Evolutionary conservation across 2,888 invertebrate genomes (phyloP).

Genomic region (Sturmia bella): DNA sequence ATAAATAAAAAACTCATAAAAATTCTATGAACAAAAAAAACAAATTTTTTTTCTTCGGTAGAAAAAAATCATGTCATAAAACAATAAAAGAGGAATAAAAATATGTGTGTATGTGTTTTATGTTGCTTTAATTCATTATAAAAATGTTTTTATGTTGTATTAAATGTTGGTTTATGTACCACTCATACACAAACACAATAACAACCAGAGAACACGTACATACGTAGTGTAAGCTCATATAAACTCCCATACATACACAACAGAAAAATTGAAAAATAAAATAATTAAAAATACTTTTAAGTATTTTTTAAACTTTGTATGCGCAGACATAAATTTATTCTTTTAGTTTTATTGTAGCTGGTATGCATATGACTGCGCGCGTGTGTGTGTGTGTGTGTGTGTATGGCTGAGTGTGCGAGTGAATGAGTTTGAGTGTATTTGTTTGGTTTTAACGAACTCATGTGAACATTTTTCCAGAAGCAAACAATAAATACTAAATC

Average conservation of each 20-base stretch:
- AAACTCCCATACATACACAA: no score
- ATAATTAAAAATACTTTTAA: no score
- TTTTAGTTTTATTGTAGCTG: neutral
- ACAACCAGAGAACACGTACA: neutral
- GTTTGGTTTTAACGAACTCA: neutral
- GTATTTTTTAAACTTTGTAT: no score
- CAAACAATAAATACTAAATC: conserved; percentile 30
- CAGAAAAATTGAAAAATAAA: no score
- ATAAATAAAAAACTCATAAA: conserved; percentile 37
- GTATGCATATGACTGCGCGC: neutral
- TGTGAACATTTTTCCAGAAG: neutral
- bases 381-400: neutral
- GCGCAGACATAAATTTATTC: neutral
- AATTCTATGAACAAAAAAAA: conserved; percentile 9
- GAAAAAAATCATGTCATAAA: conserved; percentile 49
- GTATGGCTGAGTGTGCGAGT: neutral
- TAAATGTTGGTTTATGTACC: conserved; percentile 9
- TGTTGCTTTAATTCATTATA: conserved; percentile 34
- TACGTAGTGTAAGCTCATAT: neutral
- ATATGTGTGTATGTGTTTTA: neutral
- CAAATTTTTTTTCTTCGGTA: conserved; percentile 28
- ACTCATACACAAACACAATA: neutral
- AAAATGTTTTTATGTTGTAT: conserved; percentile 31
- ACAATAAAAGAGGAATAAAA: conserved; percentile 24
- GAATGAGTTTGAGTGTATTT: neutral